These are phyloP conservation scores for Lobophora halterata DNA, from an alignment of 2,888 invertebrate species.

Conservation along the genomic window DNA sequence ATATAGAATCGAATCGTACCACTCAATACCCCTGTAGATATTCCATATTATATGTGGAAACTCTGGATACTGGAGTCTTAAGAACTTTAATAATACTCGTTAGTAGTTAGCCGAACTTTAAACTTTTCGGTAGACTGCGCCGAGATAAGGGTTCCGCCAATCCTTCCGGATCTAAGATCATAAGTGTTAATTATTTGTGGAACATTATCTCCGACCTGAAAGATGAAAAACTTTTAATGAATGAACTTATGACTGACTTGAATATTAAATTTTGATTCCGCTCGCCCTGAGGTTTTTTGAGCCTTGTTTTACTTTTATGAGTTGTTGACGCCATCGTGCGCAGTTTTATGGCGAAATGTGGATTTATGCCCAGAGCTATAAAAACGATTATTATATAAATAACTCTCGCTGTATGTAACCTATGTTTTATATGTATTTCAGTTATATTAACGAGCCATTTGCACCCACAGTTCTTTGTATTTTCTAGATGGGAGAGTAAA, in stretches of 20 bases:
- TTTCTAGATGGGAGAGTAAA: no score
- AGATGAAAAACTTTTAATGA: slow-evolving; percentile 19
- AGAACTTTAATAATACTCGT: no score
- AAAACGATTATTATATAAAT: slow-evolving; percentile 21
- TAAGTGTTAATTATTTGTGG: slow-evolving; percentile 11
- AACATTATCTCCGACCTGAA: slow-evolving; percentile 14
- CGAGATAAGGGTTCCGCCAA: not conserved
- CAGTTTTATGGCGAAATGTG: slow-evolving; percentile 22
- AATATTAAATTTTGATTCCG: slow-evolving; percentile 16
- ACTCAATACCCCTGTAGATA: not conserved
- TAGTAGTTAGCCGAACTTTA: no score
- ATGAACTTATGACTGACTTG: slow-evolving; percentile 9
- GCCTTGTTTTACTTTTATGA: slow-evolving; percentile 22
- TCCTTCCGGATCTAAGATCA: not conserved
- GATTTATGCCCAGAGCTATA: slow-evolving; percentile 24
- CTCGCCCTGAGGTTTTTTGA: slow-evolving; percentile 12
- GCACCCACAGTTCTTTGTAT: no score
- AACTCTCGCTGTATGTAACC: slow-evolving; percentile 12
- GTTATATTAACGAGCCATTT: slow-evolving; percentile 1
- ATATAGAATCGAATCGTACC: no score
- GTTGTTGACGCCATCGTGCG: slow-evolving; percentile 17
- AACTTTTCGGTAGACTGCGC: not conserved
- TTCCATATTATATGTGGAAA: not conserved
- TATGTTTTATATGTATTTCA: slow-evolving; percentile 12
- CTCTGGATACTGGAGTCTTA: not conserved